Conservation (phyloP, 2,797 vertebrate species). For the Coluber constrictor region DNA sequence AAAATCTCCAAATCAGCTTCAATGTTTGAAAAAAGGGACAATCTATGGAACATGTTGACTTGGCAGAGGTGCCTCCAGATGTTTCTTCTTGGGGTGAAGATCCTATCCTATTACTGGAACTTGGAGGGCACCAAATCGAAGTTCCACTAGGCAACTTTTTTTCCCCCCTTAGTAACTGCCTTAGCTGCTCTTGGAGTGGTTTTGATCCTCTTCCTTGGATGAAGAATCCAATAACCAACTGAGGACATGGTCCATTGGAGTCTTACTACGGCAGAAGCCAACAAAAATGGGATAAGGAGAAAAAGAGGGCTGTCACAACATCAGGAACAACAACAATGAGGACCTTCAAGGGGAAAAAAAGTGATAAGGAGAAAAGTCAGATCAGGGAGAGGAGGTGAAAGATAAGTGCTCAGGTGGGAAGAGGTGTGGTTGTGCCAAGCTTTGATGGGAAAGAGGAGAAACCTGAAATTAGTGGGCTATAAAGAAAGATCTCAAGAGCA, state of each 20-base stretch:
- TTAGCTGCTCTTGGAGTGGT: fast-evolving
- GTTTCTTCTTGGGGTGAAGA: background rate
- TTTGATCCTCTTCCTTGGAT: background rate
- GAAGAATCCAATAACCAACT: background rate
- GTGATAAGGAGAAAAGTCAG: conserved; percentile 60
- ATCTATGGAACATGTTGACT: background rate
- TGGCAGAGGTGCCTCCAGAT: background rate
- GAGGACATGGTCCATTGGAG: background rate
- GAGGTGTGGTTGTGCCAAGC: conserved; percentile 58
- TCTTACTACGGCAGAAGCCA: background rate
- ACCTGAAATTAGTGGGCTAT: conserved; percentile 53
- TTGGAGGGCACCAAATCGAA: background rate
- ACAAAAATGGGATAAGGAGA: background rate
- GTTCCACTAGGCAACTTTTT: background rate
- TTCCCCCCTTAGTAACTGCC: background rate
- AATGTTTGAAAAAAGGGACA: background rate
- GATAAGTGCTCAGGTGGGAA: conserved; percentile 57
- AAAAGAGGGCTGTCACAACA: background rate
- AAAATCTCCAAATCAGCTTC: background rate
- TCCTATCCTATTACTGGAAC: background rate
- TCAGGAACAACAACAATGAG: background rate
- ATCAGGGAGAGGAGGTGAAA: conserved; percentile 55
- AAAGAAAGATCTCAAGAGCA: conserved; percentile 53
- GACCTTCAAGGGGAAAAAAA: conserved; percentile 61
- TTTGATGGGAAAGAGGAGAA: conserved; percentile 51